Evolutionary conservation across 2,888 invertebrate species (phyloP).

Genomic region (Drosophila mettleri): DNA sequence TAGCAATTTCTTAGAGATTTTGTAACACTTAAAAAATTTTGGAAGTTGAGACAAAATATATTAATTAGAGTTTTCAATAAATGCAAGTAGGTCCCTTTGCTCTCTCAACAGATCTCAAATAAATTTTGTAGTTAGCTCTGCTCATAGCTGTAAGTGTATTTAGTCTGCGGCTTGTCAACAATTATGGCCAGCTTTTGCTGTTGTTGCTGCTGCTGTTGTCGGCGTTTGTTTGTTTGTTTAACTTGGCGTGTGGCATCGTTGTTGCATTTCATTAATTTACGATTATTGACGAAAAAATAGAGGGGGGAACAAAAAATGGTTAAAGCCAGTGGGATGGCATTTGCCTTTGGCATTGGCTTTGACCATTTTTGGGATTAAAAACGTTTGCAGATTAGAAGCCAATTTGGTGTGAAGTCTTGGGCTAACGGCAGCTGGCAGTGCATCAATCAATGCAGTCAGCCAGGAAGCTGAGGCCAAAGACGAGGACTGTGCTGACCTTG

Average conservation of each 20-base stretch:
- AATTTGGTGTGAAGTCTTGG: constrained; percentile 76
- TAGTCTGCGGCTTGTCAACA: not conserved
- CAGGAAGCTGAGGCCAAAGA: constrained; percentile 11
- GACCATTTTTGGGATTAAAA: constrained; percentile 59
- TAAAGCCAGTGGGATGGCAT: constrained; percentile 15
- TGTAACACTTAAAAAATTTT: too few species aligned
- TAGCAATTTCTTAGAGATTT: not conserved
- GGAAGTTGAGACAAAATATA: too few species aligned
- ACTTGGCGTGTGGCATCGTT: constrained; percentile 64
- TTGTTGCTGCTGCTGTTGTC: constrained; percentile 32
- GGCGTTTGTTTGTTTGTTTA: constrained; percentile 53
- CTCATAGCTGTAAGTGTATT: constrained; percentile 11
- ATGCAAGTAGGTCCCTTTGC: too few species aligned
- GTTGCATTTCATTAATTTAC: constrained; percentile 80
- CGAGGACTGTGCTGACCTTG: constrained; percentile 67
- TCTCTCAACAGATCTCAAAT: not conserved
- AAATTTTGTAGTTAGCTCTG: not conserved
- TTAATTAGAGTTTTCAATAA: too few species aligned
- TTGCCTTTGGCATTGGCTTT: constrained; percentile 20
- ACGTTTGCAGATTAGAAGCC: constrained; percentile 71
- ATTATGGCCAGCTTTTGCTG: constrained; percentile 9
- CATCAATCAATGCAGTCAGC: constrained; percentile 71
- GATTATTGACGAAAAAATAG: constrained; percentile 68
- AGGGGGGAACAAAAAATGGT: constrained; percentile 22
- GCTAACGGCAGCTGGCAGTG: constrained; percentile 78